phyloP scores from a whole-genome alignment of 2,113 vertebrate species.

The Brachyhypopomus gauderio region DNA sequence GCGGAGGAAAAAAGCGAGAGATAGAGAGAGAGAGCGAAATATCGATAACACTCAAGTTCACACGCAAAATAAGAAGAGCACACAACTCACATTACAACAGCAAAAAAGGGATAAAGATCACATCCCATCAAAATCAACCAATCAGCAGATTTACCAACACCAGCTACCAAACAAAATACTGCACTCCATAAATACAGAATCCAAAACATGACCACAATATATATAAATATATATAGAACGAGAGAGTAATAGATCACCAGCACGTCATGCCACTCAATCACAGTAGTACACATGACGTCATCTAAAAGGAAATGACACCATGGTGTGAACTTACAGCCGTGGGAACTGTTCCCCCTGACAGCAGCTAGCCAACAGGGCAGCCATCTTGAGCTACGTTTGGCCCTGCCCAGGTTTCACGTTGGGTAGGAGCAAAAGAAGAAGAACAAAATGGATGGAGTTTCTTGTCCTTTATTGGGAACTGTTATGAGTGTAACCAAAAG shows the following conservation, averaged over 20 bases:
- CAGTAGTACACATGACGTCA: slow-evolving; percentile 82
- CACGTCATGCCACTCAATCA: slow-evolving; percentile 83
- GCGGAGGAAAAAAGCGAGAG: background rate
- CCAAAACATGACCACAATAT: slow-evolving; percentile 39
- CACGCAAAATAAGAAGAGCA: slow-evolving; percentile 61
- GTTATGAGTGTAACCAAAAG: slow-evolving; percentile 51
- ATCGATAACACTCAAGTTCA: slow-evolving; percentile 68
- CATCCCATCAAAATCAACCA: slow-evolving; percentile 73
- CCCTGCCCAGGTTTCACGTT: slow-evolving; percentile 76
- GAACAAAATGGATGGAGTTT: slow-evolving; percentile 71
- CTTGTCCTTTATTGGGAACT: slow-evolving; percentile 67
- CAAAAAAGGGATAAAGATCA: slow-evolving; percentile 75
- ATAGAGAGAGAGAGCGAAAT: slow-evolving; percentile 65
- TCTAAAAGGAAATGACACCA: slow-evolving; percentile 80
- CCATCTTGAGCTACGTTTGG: slow-evolving; percentile 80
- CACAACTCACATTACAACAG: slow-evolving; percentile 75
- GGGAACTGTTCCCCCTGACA: slow-evolving; percentile 74
- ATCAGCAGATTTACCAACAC: slow-evolving; percentile 74
- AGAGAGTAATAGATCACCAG: slow-evolving; percentile 70
- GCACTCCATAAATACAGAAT: slow-evolving; percentile 73
- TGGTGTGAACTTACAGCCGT: slow-evolving; percentile 82
- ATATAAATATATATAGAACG: slow-evolving; percentile 52
- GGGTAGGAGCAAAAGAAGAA: slow-evolving; percentile 77
- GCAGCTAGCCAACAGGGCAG: slow-evolving; percentile 75
- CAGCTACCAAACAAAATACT: slow-evolving; percentile 70